Conservation (phyloP, 2,888 invertebrate genomes). For the Ariolimax columbianus region DNA sequence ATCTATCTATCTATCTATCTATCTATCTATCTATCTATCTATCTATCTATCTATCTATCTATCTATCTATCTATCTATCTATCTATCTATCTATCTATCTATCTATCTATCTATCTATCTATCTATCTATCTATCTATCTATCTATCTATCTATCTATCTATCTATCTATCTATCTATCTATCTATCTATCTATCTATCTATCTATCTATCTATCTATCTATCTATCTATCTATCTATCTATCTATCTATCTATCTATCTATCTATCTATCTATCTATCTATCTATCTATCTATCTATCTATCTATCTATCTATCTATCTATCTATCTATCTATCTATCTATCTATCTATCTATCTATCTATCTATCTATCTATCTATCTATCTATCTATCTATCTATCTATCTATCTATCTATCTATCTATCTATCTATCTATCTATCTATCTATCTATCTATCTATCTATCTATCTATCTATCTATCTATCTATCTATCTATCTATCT, state of each 20-base stretch:
- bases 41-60: constrained; percentile 6
- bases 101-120: constrained; percentile 27
- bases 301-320: not conserved
- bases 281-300: constrained; percentile 3
- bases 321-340: constrained; percentile 6
- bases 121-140: constrained; percentile 16
- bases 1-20: constrained; percentile 27
- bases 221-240: not conserved
- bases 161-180: not conserved
- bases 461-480: not conserved
- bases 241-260: not conserved
- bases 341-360: not conserved
- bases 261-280: constrained; percentile 5
- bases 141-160: not conserved
- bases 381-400: constrained; percentile 1
- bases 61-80: not conserved
- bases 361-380: not conserved
- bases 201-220: not conserved
- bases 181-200: not conserved
- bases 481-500: constrained; percentile 3
- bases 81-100: constrained; percentile 4
- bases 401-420: too few species aligned
- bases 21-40: constrained; percentile 21
- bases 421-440: constrained; percentile 2
- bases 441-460: constrained; percentile 6